A percentile compares a stretch with the other conserved stretches of the same genome.
These are phyloP conservation scores for Nyctibius grandis DNA, from an alignment of 2,797 vertebrate species.

Conservation along the genomic window DNA sequence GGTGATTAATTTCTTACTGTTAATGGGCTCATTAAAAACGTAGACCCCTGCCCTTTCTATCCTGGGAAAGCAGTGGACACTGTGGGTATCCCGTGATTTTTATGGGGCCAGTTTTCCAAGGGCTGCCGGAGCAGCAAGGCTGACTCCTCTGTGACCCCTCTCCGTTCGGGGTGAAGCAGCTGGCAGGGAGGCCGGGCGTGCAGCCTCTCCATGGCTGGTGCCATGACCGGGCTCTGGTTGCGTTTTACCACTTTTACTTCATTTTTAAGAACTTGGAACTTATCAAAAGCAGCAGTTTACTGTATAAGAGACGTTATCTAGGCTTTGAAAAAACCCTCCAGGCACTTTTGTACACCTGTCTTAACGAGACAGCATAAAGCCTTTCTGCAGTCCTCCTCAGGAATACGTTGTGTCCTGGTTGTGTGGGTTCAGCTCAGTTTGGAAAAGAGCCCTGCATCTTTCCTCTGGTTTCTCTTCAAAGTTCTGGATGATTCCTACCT, in stretches of 20 bases:
- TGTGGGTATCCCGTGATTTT: neutral
- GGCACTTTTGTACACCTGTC: neutral
- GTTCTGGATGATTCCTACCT: neutral
- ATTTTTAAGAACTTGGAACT: neutral
- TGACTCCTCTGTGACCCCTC: neutral
- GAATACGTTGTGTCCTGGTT: accelerated
- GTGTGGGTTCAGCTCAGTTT: neutral
- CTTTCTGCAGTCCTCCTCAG: neutral
- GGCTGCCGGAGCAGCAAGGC: neutral
- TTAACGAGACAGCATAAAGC: neutral
- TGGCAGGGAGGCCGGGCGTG: accelerated
- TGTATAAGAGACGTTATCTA: neutral
- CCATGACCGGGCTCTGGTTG: accelerated
- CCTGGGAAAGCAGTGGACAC: neutral
- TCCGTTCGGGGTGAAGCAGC: neutral
- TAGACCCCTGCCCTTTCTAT: neutral
- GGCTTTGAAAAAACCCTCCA: neutral
- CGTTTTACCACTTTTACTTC: neutral
- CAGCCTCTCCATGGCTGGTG: neutral
- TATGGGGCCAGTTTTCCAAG: neutral
- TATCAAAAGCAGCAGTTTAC: neutral
- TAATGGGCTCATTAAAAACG: neutral
- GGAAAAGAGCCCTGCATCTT: neutral
- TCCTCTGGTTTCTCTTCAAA: neutral
- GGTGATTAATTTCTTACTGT: neutral